Conservation (phyloP, 2,888 invertebrate genomes). For the Schizotus pectinicornis region DNA sequence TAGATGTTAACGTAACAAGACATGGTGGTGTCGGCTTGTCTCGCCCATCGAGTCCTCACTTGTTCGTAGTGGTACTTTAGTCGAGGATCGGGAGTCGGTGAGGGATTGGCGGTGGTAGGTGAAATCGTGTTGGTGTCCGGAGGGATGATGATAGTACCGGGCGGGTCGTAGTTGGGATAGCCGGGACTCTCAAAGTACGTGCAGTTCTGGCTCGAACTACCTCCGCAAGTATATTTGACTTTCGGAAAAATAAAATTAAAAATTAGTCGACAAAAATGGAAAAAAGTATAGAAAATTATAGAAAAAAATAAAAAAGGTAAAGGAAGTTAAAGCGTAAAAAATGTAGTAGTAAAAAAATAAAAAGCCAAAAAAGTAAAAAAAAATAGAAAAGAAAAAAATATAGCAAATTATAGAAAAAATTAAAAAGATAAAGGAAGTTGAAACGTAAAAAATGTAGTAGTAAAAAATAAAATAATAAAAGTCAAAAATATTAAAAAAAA, state of each 20-base stretch:
- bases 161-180: constrained; percentile 64
- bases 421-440: not conserved
- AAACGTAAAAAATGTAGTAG: too few species aligned
- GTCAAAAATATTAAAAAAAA: too few species aligned
- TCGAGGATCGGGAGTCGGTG: constrained; percentile 49
- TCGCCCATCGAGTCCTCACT: constrained; percentile 11
- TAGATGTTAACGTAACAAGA: constrained; percentile 71
- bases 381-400: too few species aligned
- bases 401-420: too few species aligned
- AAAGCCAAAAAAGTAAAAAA: too few species aligned
- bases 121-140: constrained; percentile 36
- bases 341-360: not conserved
- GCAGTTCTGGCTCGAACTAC: constrained; percentile 64
- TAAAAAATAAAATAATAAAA: too few species aligned
- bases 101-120: constrained; percentile 34
- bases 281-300: too few species aligned
- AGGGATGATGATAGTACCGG: constrained; percentile 43
- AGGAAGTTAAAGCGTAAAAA: not conserved
- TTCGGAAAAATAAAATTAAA: constrained; percentile 20
- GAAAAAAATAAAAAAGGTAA: too few species aligned
- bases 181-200: constrained; percentile 78
- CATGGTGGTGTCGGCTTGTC: constrained; percentile 59
- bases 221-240: constrained; percentile 75
- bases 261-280: not conserved
- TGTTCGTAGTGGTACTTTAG: constrained; percentile 23